Conservation (phyloP, 2,797 vertebrate species). For the Macropodus opercularis region DNA sequence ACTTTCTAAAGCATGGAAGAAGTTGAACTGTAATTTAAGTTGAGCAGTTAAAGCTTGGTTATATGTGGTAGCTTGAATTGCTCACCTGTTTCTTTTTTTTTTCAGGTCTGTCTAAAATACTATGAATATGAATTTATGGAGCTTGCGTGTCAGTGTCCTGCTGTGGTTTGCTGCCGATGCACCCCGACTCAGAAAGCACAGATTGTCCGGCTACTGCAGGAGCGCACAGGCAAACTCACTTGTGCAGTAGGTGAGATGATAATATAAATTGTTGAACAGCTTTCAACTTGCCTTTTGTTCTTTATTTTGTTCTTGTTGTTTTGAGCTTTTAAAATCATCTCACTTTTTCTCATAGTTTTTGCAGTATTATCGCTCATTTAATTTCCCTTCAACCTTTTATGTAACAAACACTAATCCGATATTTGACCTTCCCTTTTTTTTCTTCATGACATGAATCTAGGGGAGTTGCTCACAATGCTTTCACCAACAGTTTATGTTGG, state of each 20-base stretch:
- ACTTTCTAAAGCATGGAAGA: constrained; percentile 30
- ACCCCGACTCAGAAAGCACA: constrained; percentile 97
- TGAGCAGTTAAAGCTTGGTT: constrained; percentile 19
- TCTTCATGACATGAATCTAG: constrained; percentile 19
- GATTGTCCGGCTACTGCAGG: constrained; percentile 95
- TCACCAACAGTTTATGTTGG: constrained; percentile 2
- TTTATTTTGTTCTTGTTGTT: background rate
- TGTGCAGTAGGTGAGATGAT: constrained; percentile 91
- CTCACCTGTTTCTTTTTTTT: constrained; percentile 15
- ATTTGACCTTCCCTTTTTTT: background rate
- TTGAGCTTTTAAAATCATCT: background rate
- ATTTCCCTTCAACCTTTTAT: background rate
- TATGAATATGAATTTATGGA: constrained; percentile 99
- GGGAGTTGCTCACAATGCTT: constrained; percentile 23
- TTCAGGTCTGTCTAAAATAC: constrained; percentile 93
- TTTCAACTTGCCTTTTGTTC: background rate
- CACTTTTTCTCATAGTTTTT: background rate
- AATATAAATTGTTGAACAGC: constrained; percentile 4
- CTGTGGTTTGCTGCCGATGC: constrained; percentile 95
- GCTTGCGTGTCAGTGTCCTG: constrained; percentile 95
- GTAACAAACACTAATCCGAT: background rate
- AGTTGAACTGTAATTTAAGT: constrained; percentile 51
- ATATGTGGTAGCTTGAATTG: constrained; percentile 1
- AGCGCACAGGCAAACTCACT: constrained; percentile 94
- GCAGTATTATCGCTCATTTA: background rate